Conservation (phyloP, 2,888 invertebrate genomes). For the Campaea margaritaria region DNA sequence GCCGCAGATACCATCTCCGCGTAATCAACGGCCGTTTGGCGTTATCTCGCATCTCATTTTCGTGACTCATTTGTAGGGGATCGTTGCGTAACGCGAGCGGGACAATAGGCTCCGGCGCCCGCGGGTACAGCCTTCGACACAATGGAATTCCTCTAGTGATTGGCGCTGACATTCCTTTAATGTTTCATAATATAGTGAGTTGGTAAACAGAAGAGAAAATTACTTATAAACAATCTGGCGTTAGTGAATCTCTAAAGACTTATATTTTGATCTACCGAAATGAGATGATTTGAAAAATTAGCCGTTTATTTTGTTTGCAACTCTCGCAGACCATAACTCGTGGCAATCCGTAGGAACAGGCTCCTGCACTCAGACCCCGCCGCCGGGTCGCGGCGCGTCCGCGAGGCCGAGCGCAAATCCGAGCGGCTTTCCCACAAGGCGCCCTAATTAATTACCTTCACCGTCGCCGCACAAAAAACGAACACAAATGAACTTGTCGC, state of each 20-base stretch:
- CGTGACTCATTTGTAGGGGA: constrained; percentile 56
- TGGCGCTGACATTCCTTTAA: constrained; percentile 1
- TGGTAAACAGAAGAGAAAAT: neutral
- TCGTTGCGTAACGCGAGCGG: constrained; percentile 50
- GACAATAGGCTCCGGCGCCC: constrained; percentile 20
- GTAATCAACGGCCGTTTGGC: constrained; percentile 28
- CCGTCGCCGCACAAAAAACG: constrained; percentile 70
- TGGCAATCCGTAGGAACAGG: constrained; percentile 13
- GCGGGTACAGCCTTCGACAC: constrained; percentile 19
- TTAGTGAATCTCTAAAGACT: neutral
- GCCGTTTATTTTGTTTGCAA: no score
- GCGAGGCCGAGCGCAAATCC: constrained; percentile 55
- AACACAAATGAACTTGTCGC: constrained; percentile 62
- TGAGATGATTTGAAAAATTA: no score
- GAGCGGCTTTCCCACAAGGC: constrained; percentile 58
- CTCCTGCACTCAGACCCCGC: constrained; percentile 18
- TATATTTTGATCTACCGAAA: neutral
- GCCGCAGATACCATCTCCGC: constrained; percentile 28
- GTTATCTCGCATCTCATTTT: constrained; percentile 52
- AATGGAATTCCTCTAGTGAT: constrained; percentile 42
- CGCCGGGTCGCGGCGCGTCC: constrained; percentile 15
- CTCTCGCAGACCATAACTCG: constrained; percentile 3
- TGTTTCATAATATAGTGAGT: neutral
- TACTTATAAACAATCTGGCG: neutral
- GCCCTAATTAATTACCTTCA: constrained; percentile 79